These are phyloP conservation scores for Entosphenus tridentatus DNA, from an alignment of 2,113 vertebrate species.

Conservation along the genomic window DNA sequence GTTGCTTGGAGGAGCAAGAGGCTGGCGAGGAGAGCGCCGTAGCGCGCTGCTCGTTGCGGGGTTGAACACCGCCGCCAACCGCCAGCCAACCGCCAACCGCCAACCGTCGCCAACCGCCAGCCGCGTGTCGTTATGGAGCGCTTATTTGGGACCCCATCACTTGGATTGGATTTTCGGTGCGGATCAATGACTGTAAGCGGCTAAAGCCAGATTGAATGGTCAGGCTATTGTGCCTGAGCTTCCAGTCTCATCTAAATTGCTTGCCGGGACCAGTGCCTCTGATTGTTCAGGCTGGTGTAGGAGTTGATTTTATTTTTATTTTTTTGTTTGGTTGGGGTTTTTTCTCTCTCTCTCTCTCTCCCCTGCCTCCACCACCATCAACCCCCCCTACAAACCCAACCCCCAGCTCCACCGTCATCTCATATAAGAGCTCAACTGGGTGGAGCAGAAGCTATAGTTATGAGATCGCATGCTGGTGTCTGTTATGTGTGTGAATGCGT, in stretches of 20 bases:
- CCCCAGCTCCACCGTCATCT: background rate
- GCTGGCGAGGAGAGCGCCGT: no score
- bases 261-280: background rate
- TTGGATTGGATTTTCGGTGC: conserved; percentile 5
- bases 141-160: conserved; percentile 3
- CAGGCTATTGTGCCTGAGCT: no score
- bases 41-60: no score
- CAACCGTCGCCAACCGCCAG: background rate
- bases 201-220: background rate
- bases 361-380: background rate
- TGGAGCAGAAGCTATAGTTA: no score
- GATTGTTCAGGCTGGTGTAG: background rate
- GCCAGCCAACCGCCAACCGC: no score
- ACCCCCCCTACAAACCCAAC: background rate
- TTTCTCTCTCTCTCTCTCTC: background rate
- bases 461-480: no score
- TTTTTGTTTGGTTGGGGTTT: background rate
- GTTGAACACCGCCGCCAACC: no score
- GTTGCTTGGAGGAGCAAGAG: no score
- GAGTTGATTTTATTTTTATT: background rate
- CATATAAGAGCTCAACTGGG: no score
- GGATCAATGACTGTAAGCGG: conserved; percentile 5
- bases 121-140: background rate
- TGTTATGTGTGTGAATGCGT: no score
- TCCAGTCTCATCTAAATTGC: background rate